A percentile compares a stretch with the other conserved stretches of the same genome.
Evolutionary conservation across 2,797 vertebrate species (phyloP).

Genomic region (Trematomus bernacchii): DNA sequence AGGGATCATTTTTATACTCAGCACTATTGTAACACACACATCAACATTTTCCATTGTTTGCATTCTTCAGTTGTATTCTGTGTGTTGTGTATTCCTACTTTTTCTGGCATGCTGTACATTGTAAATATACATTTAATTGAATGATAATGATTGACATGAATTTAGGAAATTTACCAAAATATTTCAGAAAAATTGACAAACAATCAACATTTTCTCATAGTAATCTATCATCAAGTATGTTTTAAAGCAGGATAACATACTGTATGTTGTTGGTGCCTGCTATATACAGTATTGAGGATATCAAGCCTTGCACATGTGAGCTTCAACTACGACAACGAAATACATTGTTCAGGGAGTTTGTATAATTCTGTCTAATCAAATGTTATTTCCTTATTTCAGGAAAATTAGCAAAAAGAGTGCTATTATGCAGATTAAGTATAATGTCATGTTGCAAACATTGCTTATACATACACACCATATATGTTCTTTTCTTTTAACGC

Average conservation of each 20-base stretch:
- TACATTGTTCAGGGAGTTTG: conserved; percentile 3
- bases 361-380: conserved; percentile 30
- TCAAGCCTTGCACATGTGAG: conserved; percentile 7
- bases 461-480: conserved; percentile 51
- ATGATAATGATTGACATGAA: background rate
- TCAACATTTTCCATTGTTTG: too few relatives aligned
- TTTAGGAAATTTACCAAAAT: background rate
- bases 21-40: background rate
- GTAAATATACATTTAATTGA: too few relatives aligned
- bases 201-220: background rate
- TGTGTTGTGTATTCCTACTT: background rate
- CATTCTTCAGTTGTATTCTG: background rate
- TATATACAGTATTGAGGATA: conserved; percentile 12
- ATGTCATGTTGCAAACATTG: conserved; percentile 46
- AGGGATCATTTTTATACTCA: background rate
- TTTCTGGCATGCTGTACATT: too few relatives aligned
- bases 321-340: background rate
- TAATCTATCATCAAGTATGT: background rate
- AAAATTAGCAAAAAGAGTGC: conserved; percentile 41
- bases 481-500: conserved; percentile 48
- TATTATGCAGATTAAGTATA: conserved; percentile 52
- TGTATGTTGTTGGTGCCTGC: background rate
- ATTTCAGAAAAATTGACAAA: background rate
- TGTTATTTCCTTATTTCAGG: conserved; percentile 21
- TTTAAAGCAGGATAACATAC: background rate